Conservation (phyloP, 2,113 vertebrate genomes). For the Entomyzon cyanotis region DNA sequence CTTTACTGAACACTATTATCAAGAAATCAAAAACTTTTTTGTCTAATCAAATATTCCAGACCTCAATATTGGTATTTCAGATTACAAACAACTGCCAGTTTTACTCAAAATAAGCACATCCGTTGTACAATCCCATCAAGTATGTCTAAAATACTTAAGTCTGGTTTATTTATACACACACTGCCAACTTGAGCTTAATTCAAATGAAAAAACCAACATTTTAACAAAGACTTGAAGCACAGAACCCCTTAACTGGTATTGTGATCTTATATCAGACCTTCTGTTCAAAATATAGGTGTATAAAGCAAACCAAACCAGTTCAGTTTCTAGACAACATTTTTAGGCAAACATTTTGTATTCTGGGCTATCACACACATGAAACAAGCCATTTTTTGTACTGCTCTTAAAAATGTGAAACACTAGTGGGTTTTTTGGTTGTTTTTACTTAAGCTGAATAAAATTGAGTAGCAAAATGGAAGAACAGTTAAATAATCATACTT, state of each 20-base stretch:
- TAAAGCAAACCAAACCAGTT: not conserved
- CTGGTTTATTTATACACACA: not conserved
- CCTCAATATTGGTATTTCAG: not conserved
- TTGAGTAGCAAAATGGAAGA: not conserved
- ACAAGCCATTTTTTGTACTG: not conserved
- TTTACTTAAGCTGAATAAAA: not conserved
- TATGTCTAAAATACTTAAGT: not conserved
- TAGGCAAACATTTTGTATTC: not conserved
- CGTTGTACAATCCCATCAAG: not conserved
- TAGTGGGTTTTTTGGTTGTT: not conserved
- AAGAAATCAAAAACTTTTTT: not conserved
- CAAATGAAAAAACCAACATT: not conserved
- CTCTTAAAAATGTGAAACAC: not conserved
- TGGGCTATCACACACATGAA: not conserved
- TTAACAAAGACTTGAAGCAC: not conserved
- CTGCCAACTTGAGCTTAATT: not conserved
- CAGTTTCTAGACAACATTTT: not conserved
- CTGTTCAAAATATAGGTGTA: not conserved
- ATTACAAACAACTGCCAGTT: not conserved
- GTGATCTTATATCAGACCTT: not conserved
- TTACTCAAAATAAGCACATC: not conserved
- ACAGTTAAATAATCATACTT: not conserved
- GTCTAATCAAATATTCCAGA: not conserved
- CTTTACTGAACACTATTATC: not conserved
- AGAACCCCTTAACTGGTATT: not conserved